Base-by-base conservation (phyloP, 2,113 vertebrate species). In the Elgaria multicarinata region DNA sequence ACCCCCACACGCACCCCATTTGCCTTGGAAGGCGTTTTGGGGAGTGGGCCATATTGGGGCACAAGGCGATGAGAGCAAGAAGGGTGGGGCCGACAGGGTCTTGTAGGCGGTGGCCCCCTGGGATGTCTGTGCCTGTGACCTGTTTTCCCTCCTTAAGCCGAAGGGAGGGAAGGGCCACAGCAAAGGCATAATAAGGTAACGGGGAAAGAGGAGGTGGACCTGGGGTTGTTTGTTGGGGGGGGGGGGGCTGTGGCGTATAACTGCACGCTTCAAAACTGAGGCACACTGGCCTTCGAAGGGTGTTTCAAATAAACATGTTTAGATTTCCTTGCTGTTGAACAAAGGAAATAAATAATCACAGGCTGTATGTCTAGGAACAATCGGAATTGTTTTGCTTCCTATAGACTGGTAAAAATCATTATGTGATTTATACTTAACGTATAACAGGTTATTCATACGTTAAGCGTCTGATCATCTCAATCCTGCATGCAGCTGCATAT, bases 401-500 rank as follows among this genome's bases (percentile, higher is more conserved):
- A 22, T 58, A n/a, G 76, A 18, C n/a, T 53, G 14, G 33, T 53
- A 28, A 13, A 72, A 85, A 89, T 0, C 39, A 44, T 58, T 12
- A 46, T 39, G 13, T n/a, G 83, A 33, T 24, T 50, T 50, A 1
- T 33, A 18, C 13, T 53, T 78, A n/a, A n/a, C 31, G 24, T 18
- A 79, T 46, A 46, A 24, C 26, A 24, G 12, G 24, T 28, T 53
- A 50, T 78, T 26, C 31, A 31, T 31, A 77, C 13, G 26, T 42
- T 77, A 50, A 31, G 42, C 1, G 12, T 12, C 66, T 31, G 66
- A 66, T 67, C 2, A 77, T 28, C 42, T 20, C 31, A n/a, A n/a
- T 0, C 75, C 87, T 82, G 90, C 94, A 76, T 88, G 91, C 89
- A 93, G 80, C 64, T 50, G 6, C 20, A 24, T 28, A 18, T 28